Evolutionary conservation across 2,797 vertebrate genomes (phyloP), one percentile per base, ranked within the genome.

Genomic region (Amphiprion clarkii): DNA sequence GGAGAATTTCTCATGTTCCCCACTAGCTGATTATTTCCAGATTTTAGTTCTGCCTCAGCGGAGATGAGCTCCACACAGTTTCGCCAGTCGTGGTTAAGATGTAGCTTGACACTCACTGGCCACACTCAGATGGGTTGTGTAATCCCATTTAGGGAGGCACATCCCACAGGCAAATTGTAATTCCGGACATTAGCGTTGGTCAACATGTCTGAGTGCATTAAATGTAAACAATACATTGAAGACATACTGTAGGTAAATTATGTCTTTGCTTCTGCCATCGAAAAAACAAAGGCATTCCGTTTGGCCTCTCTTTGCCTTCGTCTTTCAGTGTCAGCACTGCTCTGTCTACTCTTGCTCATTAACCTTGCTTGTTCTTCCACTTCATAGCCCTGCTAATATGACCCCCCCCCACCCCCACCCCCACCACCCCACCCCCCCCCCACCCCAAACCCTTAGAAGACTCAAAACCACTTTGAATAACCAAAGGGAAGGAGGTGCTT

Each of bases 1-100:
- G 86, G 96, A 97, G 95, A 97, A 96, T 97, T 96, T 97, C 95
- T 97, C 95, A 94, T 96, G 95, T 96, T 96, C 96, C 94, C 94
- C 90, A 94, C 95, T 95, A 95, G 95, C 96, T 98, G 97, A 98
- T 99, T 99, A 98, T 96, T 98, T 99, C 97, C 96, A 98, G 96
- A 97, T 97, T 97, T 99, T 98, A 98, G 94, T 99, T 98, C 97
- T 96, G 96, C 95, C 67, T 95, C 95, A 96, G 92, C 88, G 93
- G 95, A 98, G 95, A 96, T 96, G 95, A 95, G 92, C 95, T 96
- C 93, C 92, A 93, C 94, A 94, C 94, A 95, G 90, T 96, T 96
- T 96, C 95, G 94, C 93, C 92, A 91, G 93, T 95, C 87, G 93
- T 94, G 95, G 95, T 96, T 96, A 95, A 96, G 92, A 96, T 95